phyloP scores from a whole-genome alignment of 2,113 vertebrate species.

The Salvelinus fontinalis region DNA sequence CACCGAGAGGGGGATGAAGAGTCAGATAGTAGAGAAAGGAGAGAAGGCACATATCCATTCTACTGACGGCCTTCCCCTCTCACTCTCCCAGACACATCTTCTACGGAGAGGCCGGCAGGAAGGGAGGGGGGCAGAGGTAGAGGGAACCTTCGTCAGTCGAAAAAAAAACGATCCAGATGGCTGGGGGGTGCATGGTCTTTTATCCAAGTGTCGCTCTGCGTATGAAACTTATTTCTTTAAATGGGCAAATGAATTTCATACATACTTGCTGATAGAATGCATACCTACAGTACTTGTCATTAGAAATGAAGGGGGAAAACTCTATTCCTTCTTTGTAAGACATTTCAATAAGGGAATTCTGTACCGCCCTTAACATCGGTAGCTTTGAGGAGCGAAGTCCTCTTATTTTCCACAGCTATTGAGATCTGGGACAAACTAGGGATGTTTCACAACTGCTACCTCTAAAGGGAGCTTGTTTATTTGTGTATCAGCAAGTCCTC shows the following conservation, averaged over 20 bases:
- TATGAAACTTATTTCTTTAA: neutral
- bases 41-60: conserved; percentile 63
- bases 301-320: too few species aligned
- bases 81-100: conserved; percentile 72
- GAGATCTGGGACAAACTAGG: conserved; percentile 14
- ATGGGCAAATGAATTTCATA: neutral
- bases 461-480: conserved; percentile 38
- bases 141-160: neutral
- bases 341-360: too few species aligned
- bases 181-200: conserved; percentile 11
- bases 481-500: conserved; percentile 23
- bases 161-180: too few species aligned
- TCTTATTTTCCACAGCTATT: conserved; percentile 52
- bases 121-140: conserved; percentile 52
- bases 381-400: conserved; percentile 2
- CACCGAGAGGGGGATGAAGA: neutral
- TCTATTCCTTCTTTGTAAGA: too few species aligned
- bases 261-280: neutral
- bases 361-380: neutral
- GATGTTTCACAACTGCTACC: conserved; percentile 7
- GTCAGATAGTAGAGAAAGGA: conserved; percentile 28
- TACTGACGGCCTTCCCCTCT: conserved; percentile 63
- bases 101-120: conserved; percentile 71
- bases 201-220: neutral
- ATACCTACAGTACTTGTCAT: neutral